phyloP scores from a whole-genome alignment of 2,113 vertebrate species.

The Callospermophilus lateralis region DNA sequence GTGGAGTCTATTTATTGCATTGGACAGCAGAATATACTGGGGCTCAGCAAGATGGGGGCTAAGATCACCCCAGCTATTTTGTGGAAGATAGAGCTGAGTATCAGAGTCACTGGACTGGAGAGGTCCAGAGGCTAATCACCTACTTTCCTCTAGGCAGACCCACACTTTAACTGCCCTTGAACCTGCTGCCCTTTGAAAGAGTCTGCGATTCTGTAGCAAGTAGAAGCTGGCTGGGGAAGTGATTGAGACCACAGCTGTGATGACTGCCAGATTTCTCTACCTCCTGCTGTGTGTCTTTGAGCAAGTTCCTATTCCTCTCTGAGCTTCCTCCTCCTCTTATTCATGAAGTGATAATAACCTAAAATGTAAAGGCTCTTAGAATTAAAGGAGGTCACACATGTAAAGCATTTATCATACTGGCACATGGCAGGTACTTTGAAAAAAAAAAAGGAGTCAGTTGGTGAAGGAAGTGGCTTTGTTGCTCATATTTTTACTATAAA shows the following conservation, averaged over 20 bases:
- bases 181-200: not conserved
- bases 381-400: not conserved
- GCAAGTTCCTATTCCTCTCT: not conserved
- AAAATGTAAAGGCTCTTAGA: not conserved
- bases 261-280: not conserved
- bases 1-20: not conserved
- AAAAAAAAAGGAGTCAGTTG: not conserved
- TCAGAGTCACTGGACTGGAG: not conserved
- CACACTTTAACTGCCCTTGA: not conserved
- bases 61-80: not conserved
- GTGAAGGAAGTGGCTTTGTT: constrained; percentile 40
- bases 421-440: not conserved
- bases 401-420: not conserved
- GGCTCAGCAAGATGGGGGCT: not conserved
- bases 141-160: not conserved
- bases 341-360: not conserved
- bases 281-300: not conserved
- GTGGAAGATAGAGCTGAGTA: not conserved
- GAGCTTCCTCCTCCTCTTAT: not conserved
- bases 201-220: not conserved
- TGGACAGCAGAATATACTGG: not conserved
- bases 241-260: not conserved
- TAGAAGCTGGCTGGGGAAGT: not conserved
- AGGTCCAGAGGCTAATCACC: not conserved
- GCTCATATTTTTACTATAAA: constrained; percentile 38